Conservation (phyloP, 2,888 invertebrate genomes). For the Teleiodes luculella region DNA sequence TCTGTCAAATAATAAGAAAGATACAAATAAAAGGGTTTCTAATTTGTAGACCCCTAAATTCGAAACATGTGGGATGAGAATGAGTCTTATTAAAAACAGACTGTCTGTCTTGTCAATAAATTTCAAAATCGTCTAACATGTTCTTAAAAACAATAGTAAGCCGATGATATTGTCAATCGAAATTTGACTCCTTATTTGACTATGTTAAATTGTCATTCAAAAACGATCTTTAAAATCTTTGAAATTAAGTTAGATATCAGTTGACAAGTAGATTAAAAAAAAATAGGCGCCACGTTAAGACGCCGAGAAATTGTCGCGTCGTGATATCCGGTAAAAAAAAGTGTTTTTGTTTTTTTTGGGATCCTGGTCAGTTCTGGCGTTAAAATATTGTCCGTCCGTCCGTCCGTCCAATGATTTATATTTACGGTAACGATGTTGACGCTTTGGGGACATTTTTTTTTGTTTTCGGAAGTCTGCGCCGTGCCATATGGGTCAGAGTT, state of each 20-base stretch:
- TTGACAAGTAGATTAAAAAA: not conserved
- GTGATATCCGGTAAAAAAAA: conserved; percentile 6
- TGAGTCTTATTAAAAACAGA: not conserved
- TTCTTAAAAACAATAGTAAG: conserved; percentile 32
- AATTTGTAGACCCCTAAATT: not conserved
- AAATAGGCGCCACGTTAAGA: conserved; percentile 52
- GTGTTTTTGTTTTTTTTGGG: conserved; percentile 35
- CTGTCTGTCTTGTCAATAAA: not conserved
- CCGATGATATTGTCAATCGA: conserved; percentile 32
- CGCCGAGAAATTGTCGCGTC: conserved; percentile 72
- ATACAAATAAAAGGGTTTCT: not conserved
- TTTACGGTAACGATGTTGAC: conserved; percentile 30
- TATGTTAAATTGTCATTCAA: conserved; percentile 3
- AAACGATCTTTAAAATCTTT: not conserved
- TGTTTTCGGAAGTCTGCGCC: conserved; percentile 26
- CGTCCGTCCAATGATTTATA: conserved; percentile 58
- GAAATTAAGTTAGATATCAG: not conserved
- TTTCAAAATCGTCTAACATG: conserved; percentile 23
- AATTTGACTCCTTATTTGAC: conserved; percentile 26
- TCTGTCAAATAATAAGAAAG: too few species aligned
- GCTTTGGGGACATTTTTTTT: conserved; percentile 27
- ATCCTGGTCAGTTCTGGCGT: conserved; percentile 54
- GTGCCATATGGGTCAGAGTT: conserved; percentile 17
- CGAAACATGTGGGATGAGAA: not conserved
- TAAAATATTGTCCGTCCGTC: conserved; percentile 50